Conservation (phyloP, 1,140 invertebrate genomes). For the Saccostrea echinata region DNA sequence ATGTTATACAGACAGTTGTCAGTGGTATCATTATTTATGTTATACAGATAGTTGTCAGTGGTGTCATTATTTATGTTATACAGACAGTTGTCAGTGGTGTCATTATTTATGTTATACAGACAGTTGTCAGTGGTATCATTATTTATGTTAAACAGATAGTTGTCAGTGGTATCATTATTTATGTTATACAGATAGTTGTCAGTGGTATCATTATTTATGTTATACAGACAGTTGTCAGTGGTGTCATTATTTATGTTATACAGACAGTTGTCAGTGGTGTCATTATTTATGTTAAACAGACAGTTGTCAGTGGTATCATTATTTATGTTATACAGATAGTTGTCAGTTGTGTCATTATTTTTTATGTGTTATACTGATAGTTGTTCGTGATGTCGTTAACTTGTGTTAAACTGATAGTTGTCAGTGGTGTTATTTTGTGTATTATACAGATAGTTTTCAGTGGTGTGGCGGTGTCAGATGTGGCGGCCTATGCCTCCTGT, state of each 20-base stretch:
- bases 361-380: neutral
- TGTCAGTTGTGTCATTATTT: no score
- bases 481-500: constrained; percentile 89
- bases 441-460: constrained; percentile 89
- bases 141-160: no score
- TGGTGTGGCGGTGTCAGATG: constrained; percentile 88
- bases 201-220: no score
- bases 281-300: no score
- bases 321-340: no score
- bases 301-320: no score
- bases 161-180: no score
- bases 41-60: constrained; percentile 90
- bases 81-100: neutral
- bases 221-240: no score
- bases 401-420: neutral
- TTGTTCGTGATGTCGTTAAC: neutral
- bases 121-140: no score
- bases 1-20: neutral
- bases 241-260: no score
- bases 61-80: constrained; percentile 81
- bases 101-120: neutral
- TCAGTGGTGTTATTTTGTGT: neutral
- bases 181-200: no score
- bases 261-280: no score
- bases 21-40: neutral